Conservation (phyloP, 1,140 invertebrate genomes). For the Dinoponera quadriceps region DNA sequence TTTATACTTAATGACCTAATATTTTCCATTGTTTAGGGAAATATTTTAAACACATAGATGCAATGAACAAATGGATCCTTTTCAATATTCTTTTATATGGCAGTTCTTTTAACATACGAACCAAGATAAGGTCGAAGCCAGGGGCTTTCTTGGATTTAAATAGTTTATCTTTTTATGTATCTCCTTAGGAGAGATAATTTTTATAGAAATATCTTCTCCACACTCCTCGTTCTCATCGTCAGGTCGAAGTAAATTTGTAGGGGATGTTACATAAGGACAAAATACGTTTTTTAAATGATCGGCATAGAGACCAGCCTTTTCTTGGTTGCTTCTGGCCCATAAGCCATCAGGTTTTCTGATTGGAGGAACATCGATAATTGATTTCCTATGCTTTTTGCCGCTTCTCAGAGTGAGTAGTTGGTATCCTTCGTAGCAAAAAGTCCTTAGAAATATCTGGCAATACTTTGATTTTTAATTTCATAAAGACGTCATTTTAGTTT, state of each 20-base stretch:
- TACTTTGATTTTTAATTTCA: conserved; percentile 52
- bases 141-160: conserved; percentile 70
- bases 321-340: conserved; percentile 38
- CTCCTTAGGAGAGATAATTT: neutral
- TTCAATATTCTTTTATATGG: conserved; percentile 65
- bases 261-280: neutral
- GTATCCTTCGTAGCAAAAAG: conserved; percentile 19
- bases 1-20: conserved; percentile 8
- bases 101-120: conserved; percentile 70
- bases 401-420: conserved; percentile 66
- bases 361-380: conserved; percentile 34
- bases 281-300: neutral
- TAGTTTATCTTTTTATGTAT: conserved; percentile 19
- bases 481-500: conserved; percentile 55
- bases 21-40: conserved; percentile 74
- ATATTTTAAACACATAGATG: conserved; percentile 60
- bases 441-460: conserved; percentile 43
- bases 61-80: conserved; percentile 73
- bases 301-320: conserved; percentile 14
- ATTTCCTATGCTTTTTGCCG: conserved; percentile 56
- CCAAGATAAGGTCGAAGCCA: conserved; percentile 68
- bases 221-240: neutral
- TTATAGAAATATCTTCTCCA: neutral
- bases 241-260: neutral
- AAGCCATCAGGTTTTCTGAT: conserved; percentile 55